These are phyloP conservation scores for Microtus richardsoni DNA, from an alignment of 2,113 vertebrate genomes.

Conservation along the genomic window DNA sequence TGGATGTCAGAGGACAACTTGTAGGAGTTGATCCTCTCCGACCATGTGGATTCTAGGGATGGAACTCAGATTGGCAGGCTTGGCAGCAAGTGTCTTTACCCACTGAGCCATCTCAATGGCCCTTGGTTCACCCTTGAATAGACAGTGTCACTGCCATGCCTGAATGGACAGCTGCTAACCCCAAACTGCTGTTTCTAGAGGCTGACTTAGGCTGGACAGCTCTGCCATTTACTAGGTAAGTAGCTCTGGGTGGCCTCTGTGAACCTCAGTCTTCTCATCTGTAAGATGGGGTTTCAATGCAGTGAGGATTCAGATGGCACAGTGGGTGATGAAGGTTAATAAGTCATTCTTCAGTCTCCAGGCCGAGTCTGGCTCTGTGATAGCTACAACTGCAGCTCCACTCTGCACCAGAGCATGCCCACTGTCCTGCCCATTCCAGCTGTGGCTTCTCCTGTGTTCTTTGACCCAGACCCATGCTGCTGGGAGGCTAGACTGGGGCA, in stretches of 20 bases:
- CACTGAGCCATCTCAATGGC: not conserved
- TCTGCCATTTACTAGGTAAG: not conserved
- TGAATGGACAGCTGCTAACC: not conserved
- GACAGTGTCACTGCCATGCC: not conserved
- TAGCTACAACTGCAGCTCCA: not conserved
- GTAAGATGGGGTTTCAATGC: not conserved
- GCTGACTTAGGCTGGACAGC: not conserved
- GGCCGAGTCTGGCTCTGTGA: not conserved
- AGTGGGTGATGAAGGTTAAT: not conserved
- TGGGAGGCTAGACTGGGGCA: not conserved
- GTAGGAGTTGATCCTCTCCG: not conserved
- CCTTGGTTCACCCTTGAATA: not conserved
- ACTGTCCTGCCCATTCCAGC: not conserved
- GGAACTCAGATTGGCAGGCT: not conserved
- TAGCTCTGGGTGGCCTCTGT: not conserved
- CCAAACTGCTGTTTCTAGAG: constrained; percentile 3
- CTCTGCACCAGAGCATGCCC: accelerated
- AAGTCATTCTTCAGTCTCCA: not conserved
- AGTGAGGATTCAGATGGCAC: not conserved
- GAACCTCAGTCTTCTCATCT: not conserved
- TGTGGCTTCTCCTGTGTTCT: not conserved
- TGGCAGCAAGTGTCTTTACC: not conserved
- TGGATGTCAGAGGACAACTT: not conserved
- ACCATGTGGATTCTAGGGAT: not conserved
- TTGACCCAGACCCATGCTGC: not conserved